Evolutionary conservation across 2,797 vertebrate genomes (phyloP).

Genomic region (Diplodus sargus): DNA sequence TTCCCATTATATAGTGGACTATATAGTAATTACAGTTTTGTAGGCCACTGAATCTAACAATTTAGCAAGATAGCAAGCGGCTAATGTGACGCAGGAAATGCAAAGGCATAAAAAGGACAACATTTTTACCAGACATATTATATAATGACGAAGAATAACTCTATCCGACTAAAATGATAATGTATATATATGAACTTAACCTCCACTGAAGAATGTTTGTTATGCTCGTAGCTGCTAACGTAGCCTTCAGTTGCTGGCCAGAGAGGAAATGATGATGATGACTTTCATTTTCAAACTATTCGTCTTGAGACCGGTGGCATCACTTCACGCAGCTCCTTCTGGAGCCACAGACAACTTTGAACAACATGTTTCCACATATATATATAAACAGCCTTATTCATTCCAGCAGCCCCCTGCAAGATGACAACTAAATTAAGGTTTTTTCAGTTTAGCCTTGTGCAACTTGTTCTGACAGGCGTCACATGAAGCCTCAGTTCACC

Average conservation of each 20-base stretch:
- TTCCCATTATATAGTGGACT: too few species aligned
- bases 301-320: neutral
- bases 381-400: neutral
- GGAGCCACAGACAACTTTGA: neutral
- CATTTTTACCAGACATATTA: too few species aligned
- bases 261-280: neutral
- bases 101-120: too few species aligned
- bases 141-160: too few species aligned
- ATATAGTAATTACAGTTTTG: too few species aligned
- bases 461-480: conserved; percentile 19
- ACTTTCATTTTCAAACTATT: neutral
- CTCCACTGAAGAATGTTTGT: neutral
- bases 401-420: conserved; percentile 7
- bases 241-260: neutral
- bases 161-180: too few species aligned
- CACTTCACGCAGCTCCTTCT: neutral
- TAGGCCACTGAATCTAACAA: too few species aligned
- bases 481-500: conserved; percentile 31
- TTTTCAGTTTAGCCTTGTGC: neutral
- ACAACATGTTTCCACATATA: neutral
- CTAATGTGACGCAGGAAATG: too few species aligned
- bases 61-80: too few species aligned
- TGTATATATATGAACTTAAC: too few species aligned
- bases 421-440: neutral
- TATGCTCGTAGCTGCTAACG: neutral